Evolutionary conservation across 2,888 invertebrate genomes (phyloP).

Genomic region (Ceratothoa steindachneri): DNA sequence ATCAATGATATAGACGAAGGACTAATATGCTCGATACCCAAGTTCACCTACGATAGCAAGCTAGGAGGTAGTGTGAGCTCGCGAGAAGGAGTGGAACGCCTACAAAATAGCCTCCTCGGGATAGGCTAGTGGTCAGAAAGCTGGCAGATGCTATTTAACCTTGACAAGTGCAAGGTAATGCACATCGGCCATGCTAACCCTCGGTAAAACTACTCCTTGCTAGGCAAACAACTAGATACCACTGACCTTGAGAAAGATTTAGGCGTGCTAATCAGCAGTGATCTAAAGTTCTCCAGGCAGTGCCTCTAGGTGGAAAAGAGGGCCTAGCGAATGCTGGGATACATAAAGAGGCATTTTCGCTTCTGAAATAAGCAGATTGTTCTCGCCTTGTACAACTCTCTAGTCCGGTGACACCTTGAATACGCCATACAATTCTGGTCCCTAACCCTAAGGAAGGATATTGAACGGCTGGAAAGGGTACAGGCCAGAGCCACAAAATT

Average conservation of each 20-base stretch:
- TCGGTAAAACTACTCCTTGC: neutral
- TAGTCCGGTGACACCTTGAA: neutral
- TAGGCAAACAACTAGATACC: neutral
- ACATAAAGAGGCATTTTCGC: neutral
- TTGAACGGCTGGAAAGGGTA: conserved; percentile 8
- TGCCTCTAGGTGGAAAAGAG: conserved; percentile 3
- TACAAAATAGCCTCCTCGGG: no score
- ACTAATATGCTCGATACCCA: no score
- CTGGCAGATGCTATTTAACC: conserved; percentile 18
- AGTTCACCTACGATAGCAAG: no score
- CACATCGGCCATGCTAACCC: conserved; percentile 6
- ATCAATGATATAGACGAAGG: no score
- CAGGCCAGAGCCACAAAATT: conserved; percentile 1
- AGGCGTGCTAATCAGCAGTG: conserved; percentile 1
- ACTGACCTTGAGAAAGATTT: neutral
- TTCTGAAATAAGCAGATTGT: conserved; percentile 11
- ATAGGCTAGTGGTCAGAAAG: neutral
- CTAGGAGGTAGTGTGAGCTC: no score
- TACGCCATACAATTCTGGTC: conserved; percentile 4
- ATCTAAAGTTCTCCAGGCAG: neutral
- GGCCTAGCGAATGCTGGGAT: neutral
- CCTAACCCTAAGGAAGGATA: conserved; percentile 2
- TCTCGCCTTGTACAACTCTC: conserved; percentile 1
- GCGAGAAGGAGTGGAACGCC: no score
- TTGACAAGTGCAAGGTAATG: conserved; percentile 13